Base-by-base conservation (phyloP, 2,888 invertebrate genomes). In the Caenorhabditis doughertyi region DNA sequence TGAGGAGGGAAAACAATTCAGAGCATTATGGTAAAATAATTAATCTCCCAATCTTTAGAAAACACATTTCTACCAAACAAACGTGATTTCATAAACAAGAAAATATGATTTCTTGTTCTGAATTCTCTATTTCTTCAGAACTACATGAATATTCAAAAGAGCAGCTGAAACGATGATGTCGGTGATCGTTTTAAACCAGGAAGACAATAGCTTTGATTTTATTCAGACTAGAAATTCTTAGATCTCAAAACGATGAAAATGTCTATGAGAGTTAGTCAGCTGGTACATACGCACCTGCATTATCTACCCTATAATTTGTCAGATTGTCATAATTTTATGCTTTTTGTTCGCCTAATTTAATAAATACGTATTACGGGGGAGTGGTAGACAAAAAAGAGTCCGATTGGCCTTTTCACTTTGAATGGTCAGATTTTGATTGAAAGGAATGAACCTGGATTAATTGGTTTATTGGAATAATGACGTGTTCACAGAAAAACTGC, bases 301-400 rank as follows among this genome's bases (percentile, higher is more conserved):
- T 39, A 21, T 27, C n/a, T 27, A 8, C 23, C 39, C 58, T 3
- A 27, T 25, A 7, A 60, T 39, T 58, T 58, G 35, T 23, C 58
- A 21, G 21, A 44, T 42, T 60, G 60, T 60, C 60, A 42, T 8
- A 60, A 56, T 32, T 58, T 23, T 42, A 1, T 18, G 49, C n/a
- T 64, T 64, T 64, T 64, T 11, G 64, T 64, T 64, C 47, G 4
- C 8, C 21, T 47, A 64, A 64, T 64, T 64, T 13, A 49, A 64
- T 64, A n/a, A n/a, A n/a, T 32, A 47, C 18, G 13, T 13, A 9
- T 29, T 47, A n/a, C 27, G 44, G 27, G 42, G 16, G n/a, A 18
- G 18, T 18, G 44, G 58, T 23, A 53, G 51, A 53, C 32, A n/a
- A 27, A 18, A 39, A n/a, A 42, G 39, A 42, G 44, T 44, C 18